Base-by-base conservation (phyloP, 2,113 vertebrate species). In the Pelecanus crispus region DNA sequence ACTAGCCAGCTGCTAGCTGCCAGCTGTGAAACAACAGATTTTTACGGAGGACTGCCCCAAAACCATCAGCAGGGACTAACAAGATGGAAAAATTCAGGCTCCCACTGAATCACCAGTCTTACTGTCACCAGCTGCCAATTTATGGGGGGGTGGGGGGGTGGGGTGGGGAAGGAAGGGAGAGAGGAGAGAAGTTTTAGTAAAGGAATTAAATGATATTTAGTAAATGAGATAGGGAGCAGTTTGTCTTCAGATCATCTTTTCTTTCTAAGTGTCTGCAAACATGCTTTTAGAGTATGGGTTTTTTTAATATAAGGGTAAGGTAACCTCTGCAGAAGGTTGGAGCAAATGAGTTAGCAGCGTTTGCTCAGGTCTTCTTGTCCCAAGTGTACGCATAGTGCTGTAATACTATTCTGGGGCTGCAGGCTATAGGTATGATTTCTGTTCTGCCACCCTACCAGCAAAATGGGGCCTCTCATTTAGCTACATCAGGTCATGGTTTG, bases 391-490 rank as follows among this genome's bases (percentile, higher is more conserved):
- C 20, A 24, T 14, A 31, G 25, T 31, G 17, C 45, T 83, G 20
- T 32, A 50, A 73, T 34, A 20, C 9, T 36, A 3, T 36, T 49
- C 74, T 70, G 38, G 20, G 24, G 63, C 32, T 78, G 47, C 26
- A 67, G n/a, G 40, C 55, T 55, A 5, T 17, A 61, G 36, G 26
- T 47, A 71, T 4, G 20, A 52, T 84, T 92, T 86, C 52, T 1
- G 5, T 91, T 80, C 79, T 78, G 32, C 55, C 52, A 70, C 20
- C 31, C 38, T 78, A 38, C 26, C 21, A 86, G 86, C 14, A 56
- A 83, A 96, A 86, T 13, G 22, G 7, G 42, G 16, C 26, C 7
- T 93, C 75, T 91, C 58, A 66, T 94, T 93, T 78, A 68, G 65
- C 68, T 81, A 10, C 40, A n/a, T 92, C 77, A 85, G 68, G 81